phyloP scores from a whole-genome alignment of 2,888 invertebrate species.

The Acanthosoma haemorrhoidale region DNA sequence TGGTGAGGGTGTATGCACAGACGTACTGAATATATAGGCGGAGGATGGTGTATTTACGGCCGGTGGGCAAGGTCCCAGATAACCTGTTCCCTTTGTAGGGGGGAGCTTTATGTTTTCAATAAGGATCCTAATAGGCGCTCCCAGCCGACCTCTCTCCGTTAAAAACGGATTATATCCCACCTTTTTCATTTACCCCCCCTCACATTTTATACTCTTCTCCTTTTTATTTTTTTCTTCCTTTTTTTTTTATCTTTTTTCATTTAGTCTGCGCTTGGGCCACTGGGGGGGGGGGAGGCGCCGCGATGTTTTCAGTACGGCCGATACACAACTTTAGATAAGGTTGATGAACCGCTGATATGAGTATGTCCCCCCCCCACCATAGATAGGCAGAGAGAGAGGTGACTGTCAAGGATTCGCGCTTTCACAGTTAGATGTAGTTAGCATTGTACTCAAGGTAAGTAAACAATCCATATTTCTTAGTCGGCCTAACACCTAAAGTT shows the following conservation, averaged over 20 bases:
- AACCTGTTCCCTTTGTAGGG: constrained; percentile 7
- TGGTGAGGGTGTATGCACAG: too few relatives aligned
- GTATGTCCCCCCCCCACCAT: not conserved
- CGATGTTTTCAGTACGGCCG: not conserved
- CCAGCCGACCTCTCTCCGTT: constrained; percentile 11
- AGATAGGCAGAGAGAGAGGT: too few relatives aligned
- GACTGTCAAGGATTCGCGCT: too few relatives aligned
- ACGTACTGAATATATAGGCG: not conserved
- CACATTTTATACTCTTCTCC: not conserved
- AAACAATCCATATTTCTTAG: too few relatives aligned
- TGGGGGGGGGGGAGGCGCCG: not conserved
- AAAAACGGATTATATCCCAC: constrained; percentile 12
- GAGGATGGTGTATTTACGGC: not conserved
- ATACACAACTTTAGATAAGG: not conserved
- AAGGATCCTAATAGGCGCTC: constrained; percentile 14
- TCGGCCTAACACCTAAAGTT: too few relatives aligned
- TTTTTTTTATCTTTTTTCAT: constrained; percentile 4
- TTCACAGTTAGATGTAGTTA: too few relatives aligned
- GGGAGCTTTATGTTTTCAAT: constrained; percentile 12
- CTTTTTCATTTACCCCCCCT: not conserved
- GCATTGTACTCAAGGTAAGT: too few relatives aligned
- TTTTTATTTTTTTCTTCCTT: too few relatives aligned
- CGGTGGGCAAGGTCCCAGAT: not conserved
- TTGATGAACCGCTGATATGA: constrained; percentile 2
- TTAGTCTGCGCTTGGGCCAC: not conserved